phyloP scores from a whole-genome alignment of 2,797 vertebrate genomes.

The Strix occidentalis region DNA sequence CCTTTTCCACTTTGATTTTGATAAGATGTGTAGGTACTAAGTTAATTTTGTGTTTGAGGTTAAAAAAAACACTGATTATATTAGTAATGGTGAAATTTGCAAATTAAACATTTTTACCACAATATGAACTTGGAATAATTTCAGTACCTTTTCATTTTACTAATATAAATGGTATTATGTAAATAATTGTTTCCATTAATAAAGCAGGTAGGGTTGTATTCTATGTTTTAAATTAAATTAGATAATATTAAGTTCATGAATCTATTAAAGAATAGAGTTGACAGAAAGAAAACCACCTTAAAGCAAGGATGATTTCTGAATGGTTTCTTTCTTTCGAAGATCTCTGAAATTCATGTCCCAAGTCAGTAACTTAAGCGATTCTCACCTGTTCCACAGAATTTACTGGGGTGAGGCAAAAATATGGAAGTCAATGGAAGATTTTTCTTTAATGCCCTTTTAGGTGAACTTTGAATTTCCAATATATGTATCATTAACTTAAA shows the following conservation, averaged over 20 bases:
- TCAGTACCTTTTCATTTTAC: neutral
- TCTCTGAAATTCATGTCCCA: neutral
- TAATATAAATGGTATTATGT: neutral
- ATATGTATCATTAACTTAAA: neutral
- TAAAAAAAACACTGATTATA: neutral
- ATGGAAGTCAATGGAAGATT: neutral
- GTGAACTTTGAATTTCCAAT: neutral
- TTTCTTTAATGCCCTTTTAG: neutral
- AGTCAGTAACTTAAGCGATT: neutral
- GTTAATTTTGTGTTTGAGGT: neutral
- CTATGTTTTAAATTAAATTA: neutral
- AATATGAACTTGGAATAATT: neutral
- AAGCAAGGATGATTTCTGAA: neutral
- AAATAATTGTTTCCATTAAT: neutral
- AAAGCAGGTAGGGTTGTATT: neutral
- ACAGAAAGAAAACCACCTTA: neutral
- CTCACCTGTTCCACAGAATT: neutral
- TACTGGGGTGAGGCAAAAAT: neutral
- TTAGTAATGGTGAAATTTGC: neutral
- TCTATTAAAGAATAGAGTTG: neutral
- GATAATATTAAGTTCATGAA: neutral
- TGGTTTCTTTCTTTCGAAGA: neutral
- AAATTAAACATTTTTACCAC: neutral
- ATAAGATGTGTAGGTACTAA: neutral
- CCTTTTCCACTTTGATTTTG: neutral